These are phyloP conservation scores for Anguilla rostrata DNA, from an alignment of 2,113 vertebrate genomes.

Conservation along the genomic window DNA sequence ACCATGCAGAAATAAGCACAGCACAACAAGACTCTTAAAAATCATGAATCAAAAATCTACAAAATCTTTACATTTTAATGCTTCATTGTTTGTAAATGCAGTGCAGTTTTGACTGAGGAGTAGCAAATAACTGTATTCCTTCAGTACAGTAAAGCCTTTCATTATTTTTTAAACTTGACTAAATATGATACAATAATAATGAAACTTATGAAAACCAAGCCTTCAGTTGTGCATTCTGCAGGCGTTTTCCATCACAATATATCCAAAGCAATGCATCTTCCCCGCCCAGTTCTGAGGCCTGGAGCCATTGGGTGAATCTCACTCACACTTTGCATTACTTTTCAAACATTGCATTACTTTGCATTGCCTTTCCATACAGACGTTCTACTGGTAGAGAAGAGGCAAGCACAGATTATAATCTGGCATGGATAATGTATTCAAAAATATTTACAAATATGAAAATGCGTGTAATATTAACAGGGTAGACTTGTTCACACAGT, in stretches of 20 bases:
- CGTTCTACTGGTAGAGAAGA: background rate
- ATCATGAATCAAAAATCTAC: too few relatives aligned
- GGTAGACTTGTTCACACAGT: background rate
- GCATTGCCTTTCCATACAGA: background rate
- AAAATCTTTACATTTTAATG: too few relatives aligned
- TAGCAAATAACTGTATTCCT: too few relatives aligned
- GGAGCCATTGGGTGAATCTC: background rate
- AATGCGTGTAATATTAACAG: background rate
- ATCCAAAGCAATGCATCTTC: background rate
- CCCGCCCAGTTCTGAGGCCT: background rate
- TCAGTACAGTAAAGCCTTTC: too few relatives aligned
- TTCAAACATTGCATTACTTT: background rate
- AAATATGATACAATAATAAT: background rate
- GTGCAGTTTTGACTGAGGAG: too few relatives aligned
- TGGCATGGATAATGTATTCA: background rate
- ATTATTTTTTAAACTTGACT: too few relatives aligned
- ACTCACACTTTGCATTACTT: background rate
- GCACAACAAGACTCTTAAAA: too few relatives aligned
- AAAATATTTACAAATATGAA: background rate
- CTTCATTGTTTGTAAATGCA: too few relatives aligned
- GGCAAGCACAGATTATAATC: background rate
- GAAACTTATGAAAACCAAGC: background rate
- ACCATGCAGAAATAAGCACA: too few relatives aligned
- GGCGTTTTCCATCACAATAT: background rate
- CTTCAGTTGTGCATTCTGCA: background rate